These are phyloP conservation scores for Leptothorax acervorum DNA, from an alignment of 2,888 invertebrate genomes.

Conservation along the genomic window DNA sequence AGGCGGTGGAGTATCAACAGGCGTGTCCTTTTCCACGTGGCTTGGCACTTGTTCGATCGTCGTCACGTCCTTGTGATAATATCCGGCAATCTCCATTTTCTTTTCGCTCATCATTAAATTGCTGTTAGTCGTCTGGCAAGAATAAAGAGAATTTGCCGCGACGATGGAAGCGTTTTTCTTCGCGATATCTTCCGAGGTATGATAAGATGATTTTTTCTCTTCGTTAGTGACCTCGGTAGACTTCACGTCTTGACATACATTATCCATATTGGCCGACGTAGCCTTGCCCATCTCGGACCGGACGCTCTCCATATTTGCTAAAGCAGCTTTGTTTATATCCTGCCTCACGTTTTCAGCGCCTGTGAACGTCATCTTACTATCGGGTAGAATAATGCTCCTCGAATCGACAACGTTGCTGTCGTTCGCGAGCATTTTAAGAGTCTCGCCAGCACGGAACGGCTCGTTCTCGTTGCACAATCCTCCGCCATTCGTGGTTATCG, in stretches of 20 bases:
- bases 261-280: conserved; percentile 50
- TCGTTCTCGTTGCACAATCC: conserved; percentile 64
- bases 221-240: conserved; percentile 14
- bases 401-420: conserved; percentile 66
- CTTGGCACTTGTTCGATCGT: conserved; percentile 56
- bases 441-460: conserved; percentile 69
- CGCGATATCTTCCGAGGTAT: conserved; percentile 54
- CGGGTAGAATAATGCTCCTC: conserved; percentile 61
- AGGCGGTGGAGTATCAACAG: conserved; percentile 79
- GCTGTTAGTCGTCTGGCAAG: conserved; percentile 56
- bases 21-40: conserved; percentile 57
- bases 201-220: conserved; percentile 41
- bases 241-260: conserved; percentile 54
- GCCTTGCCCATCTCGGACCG: conserved; percentile 57
- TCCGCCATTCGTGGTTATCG: conserved; percentile 62
- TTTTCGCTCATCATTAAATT: conserved; percentile 77
- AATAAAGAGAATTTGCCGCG: conserved; percentile 56
- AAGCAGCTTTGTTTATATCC: conserved; percentile 58
- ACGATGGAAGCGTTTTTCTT: conserved; percentile 57
- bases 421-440: conserved; percentile 67
- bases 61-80: conserved; percentile 72
- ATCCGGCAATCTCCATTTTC: conserved; percentile 79
- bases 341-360: conserved; percentile 58
- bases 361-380: conserved; percentile 55
- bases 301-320: conserved; percentile 58